Percentiles rank a stretch among this genome's conserved stretches.
phyloP scores from a whole-genome alignment of 2,888 invertebrate genomes.

The Micropterix aruncella region DNA sequence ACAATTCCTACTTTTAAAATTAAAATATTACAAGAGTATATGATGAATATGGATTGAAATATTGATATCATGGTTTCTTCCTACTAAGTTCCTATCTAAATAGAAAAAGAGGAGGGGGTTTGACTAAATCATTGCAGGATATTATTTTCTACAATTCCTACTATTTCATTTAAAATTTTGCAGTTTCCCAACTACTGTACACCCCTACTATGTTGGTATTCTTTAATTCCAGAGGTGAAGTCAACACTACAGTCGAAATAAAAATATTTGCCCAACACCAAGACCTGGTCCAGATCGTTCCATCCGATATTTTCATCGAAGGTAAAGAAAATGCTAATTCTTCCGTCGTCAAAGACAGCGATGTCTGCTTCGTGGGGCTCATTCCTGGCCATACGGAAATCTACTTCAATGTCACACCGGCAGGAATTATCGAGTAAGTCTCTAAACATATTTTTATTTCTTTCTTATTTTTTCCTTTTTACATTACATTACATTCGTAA shows the following conservation, averaged over 20 bases:
- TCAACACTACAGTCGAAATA: conserved; percentile 29
- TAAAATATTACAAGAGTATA: no score
- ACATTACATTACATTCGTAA: no score
- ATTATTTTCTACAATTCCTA: no score
- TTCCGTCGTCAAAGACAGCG: conserved; percentile 25
- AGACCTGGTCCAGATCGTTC: conserved; percentile 44
- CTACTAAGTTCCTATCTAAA: no score
- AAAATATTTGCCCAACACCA: conserved; percentile 46
- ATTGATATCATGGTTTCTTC: no score
- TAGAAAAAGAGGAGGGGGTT: no score
- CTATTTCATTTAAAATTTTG: not conserved
- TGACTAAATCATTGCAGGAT: no score
- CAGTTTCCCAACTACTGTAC: conserved; percentile 4
- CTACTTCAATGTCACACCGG: conserved; percentile 41
- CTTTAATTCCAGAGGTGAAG: conserved; percentile 27
- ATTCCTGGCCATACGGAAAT: conserved; percentile 55
- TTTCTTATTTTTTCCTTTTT: no score
- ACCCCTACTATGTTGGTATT: conserved; percentile 6
- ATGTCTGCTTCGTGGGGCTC: conserved; percentile 42
- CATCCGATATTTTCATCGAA: conserved; percentile 29
- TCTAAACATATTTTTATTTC: no score
- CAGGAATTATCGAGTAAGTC: conserved; percentile 34
- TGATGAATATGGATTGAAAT: no score
- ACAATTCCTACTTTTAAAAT: no score
- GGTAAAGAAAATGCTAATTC: conserved; percentile 21